Conservation (phyloP, 2,113 vertebrate species). For the Rhipidura dahli region DNA sequence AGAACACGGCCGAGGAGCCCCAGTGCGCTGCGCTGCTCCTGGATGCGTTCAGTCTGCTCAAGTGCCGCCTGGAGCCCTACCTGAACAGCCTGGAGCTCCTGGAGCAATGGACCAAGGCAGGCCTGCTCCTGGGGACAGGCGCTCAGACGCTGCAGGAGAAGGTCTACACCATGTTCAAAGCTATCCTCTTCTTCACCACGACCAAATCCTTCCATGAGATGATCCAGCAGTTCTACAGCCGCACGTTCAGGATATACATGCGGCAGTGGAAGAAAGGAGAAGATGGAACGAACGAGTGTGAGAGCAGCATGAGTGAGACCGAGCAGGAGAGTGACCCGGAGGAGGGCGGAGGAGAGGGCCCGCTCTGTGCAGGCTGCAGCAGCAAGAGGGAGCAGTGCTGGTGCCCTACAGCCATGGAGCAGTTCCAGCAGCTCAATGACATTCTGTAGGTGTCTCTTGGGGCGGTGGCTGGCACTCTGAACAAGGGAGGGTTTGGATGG, state of each 20-base stretch:
- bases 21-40: slow-evolving; percentile 81
- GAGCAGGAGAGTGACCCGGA: slow-evolving; percentile 74
- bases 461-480: not conserved
- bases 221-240: slow-evolving; percentile 88
- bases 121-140: slow-evolving; percentile 74
- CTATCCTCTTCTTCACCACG: slow-evolving; percentile 90
- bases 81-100: slow-evolving; percentile 83
- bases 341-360: slow-evolving; percentile 56
- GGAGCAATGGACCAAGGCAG: slow-evolving; percentile 81
- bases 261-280: slow-evolving; percentile 75
- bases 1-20: slow-evolving; percentile 78
- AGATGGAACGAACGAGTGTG: slow-evolving; percentile 6
- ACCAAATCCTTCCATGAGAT: slow-evolving; percentile 83
- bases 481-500: not conserved
- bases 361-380: slow-evolving; percentile 81
- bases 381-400: slow-evolving; percentile 78
- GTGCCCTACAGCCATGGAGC: slow-evolving; percentile 86
- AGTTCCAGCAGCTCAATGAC: slow-evolving; percentile 86
- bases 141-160: slow-evolving; percentile 80
- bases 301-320: slow-evolving; percentile 68
- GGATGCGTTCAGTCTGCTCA: slow-evolving; percentile 79
- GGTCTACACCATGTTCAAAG: slow-evolving; percentile 87
- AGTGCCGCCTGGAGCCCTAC: slow-evolving; percentile 84
- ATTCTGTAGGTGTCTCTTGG: slow-evolving; percentile 79
- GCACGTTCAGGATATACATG: slow-evolving; percentile 92